A percentile compares a stretch with the other conserved stretches of the same genome.
These are phyloP conservation scores for Corythornis leucogaster DNA, from an alignment of 2,797 vertebrate species.

Conservation along the genomic window DNA sequence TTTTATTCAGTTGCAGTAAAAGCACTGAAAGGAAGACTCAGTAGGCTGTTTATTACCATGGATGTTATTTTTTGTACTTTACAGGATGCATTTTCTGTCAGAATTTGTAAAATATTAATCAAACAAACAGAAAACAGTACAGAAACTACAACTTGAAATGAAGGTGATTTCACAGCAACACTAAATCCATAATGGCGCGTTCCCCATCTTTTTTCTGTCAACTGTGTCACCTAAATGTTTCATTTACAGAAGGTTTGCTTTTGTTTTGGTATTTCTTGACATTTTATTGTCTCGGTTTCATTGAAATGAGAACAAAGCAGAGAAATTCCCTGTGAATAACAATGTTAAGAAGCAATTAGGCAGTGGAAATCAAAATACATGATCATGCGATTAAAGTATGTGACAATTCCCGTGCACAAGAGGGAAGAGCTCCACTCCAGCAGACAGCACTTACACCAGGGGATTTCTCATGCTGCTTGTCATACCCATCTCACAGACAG, in stretches of 20 bases:
- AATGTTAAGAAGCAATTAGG: conserved; percentile 64
- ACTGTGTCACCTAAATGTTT: conserved; percentile 53
- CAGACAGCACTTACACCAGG: not conserved
- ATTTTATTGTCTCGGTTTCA: conserved; percentile 35
- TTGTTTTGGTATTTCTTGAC: conserved; percentile 64
- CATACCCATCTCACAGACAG: fast-evolving
- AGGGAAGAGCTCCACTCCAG: not conserved
- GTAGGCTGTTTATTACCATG: conserved; percentile 12
- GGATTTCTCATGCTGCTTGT: not conserved
- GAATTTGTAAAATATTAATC: conserved; percentile 72
- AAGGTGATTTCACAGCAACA: conserved; percentile 50
- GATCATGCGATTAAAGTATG: not conserved
- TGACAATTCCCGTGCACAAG: not conserved
- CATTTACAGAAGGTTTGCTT: conserved; percentile 64
- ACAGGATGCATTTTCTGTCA: conserved; percentile 59
- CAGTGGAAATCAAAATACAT: conserved; percentile 26
- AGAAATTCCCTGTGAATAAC: conserved; percentile 32
- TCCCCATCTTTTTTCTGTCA: conserved; percentile 58
- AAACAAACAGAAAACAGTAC: conserved; percentile 62
- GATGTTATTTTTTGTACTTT: conserved; percentile 58
- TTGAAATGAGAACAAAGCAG: conserved; percentile 58
- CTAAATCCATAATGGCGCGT: conserved; percentile 33
- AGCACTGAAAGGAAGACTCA: not conserved
- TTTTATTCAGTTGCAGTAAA: conserved; percentile 28
- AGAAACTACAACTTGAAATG: conserved; percentile 57